Conservation (phyloP, 2,888 invertebrate genomes). For the Stomorhina lunata region DNA sequence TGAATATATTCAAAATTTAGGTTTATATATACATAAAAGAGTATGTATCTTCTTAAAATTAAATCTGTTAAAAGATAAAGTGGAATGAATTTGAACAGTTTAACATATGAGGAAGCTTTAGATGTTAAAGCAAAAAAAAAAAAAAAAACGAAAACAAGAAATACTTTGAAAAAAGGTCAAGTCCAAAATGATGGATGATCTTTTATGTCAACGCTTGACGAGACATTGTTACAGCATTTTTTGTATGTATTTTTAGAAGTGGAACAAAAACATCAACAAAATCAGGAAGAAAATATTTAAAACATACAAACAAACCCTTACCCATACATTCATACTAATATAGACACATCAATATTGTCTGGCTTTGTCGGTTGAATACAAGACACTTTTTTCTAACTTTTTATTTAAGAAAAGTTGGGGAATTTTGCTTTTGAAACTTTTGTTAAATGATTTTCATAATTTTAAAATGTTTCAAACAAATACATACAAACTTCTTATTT, state of each 20-base stretch:
- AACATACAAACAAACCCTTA: background rate
- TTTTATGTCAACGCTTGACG: constrained; percentile 70
- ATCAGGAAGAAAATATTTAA: background rate
- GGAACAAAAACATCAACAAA: constrained; percentile 5
- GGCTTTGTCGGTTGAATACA: constrained; percentile 22
- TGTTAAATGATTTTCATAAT: background rate
- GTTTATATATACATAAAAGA: background rate
- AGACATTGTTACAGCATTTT: constrained; percentile 63
- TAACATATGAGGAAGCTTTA: constrained; percentile 44
- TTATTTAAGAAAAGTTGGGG: background rate
- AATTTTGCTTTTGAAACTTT: background rate
- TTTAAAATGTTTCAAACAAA: background rate
- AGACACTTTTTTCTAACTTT: constrained; percentile 2
- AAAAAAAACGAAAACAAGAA: constrained; percentile 64
- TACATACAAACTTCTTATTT: background rate
- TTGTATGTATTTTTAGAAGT: constrained; percentile 32
- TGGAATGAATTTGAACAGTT: background rate
- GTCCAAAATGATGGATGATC: constrained; percentile 80
- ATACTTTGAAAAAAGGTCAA: constrained; percentile 80
- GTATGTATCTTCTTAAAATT: background rate
- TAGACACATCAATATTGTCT: constrained; percentile 41
- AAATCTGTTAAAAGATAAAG: constrained; percentile 29
- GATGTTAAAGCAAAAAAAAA: constrained; percentile 16
- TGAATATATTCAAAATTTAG: background rate
- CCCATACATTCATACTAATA: constrained; percentile 56